These are phyloP conservation scores for Callaeas wilsoni DNA, from an alignment of 2,113 vertebrate species.

Conservation along the genomic window DNA sequence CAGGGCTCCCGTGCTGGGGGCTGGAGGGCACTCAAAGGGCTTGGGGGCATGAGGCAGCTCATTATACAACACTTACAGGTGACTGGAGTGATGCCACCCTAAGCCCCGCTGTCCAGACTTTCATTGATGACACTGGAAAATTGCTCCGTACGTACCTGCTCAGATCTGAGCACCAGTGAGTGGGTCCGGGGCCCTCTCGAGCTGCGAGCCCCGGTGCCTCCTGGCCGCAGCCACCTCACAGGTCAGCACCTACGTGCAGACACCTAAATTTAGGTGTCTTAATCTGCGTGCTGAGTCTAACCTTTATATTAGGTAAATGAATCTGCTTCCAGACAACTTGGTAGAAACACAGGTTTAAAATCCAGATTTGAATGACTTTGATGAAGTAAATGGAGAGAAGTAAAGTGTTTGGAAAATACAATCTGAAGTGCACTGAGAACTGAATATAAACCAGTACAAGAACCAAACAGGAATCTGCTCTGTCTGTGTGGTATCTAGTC, in stretches of 20 bases:
- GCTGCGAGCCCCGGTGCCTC: neutral
- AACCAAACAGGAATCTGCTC: neutral
- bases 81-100: neutral
- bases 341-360: slow-evolving; percentile 19
- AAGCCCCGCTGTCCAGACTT: neutral
- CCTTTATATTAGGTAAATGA: slow-evolving; percentile 19
- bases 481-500: neutral
- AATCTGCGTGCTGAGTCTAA: neutral
- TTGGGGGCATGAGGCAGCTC: neutral
- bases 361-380: slow-evolving; percentile 21
- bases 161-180: neutral
- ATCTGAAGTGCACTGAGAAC: neutral
- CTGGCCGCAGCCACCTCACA: neutral
- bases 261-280: slow-evolving; percentile 52
- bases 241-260: slow-evolving; percentile 18
- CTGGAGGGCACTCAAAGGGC: neutral
- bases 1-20: neutral
- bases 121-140: neutral
- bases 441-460: neutral
- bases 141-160: neutral
- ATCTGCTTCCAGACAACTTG: neutral
- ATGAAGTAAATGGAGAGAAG: neutral
- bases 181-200: neutral
- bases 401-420: neutral
- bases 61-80: neutral